Base-by-base conservation (phyloP, 2,113 vertebrate species). In the Aldabrachelys gigantea region DNA sequence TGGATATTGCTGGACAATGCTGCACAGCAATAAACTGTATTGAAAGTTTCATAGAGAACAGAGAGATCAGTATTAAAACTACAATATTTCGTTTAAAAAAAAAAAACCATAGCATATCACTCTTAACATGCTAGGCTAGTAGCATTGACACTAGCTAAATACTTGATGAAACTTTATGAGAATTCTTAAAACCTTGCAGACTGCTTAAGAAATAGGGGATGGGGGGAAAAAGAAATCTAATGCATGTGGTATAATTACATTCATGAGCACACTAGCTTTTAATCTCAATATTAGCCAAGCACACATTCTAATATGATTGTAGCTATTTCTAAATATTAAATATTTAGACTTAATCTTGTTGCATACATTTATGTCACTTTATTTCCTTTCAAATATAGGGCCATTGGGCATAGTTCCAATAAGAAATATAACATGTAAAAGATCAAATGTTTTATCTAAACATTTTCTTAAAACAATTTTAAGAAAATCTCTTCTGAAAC, bases 181-280 rank as follows among this genome's bases (percentile, higher is more conserved):
- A 62, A 31, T 62, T 62, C 25, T 90, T 65, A 84, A n/a, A 19
- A 10, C 4, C 35, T 94, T 79, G 14, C 12, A 54, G 19, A 21
- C 52, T 53, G 52, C 52, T 53, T 52, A 52, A 52, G 52, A 17
- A 52, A 52, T 52, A 16, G 52, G 50, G 50, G 6, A 65, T 41
- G 8, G 38, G 80, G 80, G 35, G 22, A 88, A 8, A 21, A 57
- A n/a, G 21, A 44, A 72, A 87, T 87, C 72, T 41, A 62, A 0
- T 1, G 0, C 56, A 27, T 50, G n/a, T 16, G 12, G 3, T 79
- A 27, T 25, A 75, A 6, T 31, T 69, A 25, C 0, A 0, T 86
- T 41, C 5, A 29, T 24, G 3, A 38, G 10, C 47, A 8, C 3
- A 57, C 56, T 93, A 17, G 89, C 31, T 65, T 87, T 1, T 8